Evolutionary conservation across 2,113 vertebrate species (phyloP).

Genomic region (Entelurus aequoreus): DNA sequence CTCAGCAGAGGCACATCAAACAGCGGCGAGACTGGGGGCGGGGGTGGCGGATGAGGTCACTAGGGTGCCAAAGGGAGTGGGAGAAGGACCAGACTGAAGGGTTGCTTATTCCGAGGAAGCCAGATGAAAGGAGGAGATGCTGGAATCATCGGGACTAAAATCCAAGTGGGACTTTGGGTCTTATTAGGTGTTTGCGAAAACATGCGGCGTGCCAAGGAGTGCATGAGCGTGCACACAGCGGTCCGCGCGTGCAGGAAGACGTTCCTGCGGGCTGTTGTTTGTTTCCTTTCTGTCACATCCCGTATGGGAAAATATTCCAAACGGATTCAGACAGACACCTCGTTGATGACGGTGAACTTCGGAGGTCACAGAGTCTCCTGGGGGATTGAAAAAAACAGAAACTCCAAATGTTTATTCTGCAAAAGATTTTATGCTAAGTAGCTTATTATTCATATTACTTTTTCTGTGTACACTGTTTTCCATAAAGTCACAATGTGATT

Average conservation of each 20-base stretch:
- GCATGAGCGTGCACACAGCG: conserved; percentile 12
- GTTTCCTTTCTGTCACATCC: conserved; percentile 48
- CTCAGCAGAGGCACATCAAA: conserved; percentile 33
- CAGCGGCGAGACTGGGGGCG: conserved; percentile 12
- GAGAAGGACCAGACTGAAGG: conserved; percentile 12
- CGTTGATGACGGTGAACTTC: conserved; percentile 35
- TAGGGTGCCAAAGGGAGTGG: conserved; percentile 19
- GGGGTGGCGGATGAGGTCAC: conserved; percentile 24
- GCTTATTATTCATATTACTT: conserved; percentile 32
- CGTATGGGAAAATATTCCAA: conserved; percentile 42
- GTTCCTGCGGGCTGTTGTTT: conserved; percentile 55
- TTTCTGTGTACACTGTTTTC: conserved; percentile 13
- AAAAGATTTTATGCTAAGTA: conserved; percentile 40
- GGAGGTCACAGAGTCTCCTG: conserved; percentile 45
- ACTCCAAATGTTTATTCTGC: conserved; percentile 21
- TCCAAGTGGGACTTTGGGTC: conserved; percentile 24
- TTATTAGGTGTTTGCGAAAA: conserved; percentile 21
- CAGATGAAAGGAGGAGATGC: conserved; percentile 18
- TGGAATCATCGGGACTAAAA: conserved; percentile 31
- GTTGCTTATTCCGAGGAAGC: background rate
- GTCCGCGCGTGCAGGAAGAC: conserved; percentile 21
- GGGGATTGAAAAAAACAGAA: conserved; percentile 10
- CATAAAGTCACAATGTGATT: background rate
- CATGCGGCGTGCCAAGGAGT: background rate
- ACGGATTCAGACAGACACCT: conserved; percentile 41